Evolutionary conservation across 2,888 invertebrate species (phyloP), one percentile per base, ranked within the genome.

Genomic region (Pristionchus japonicus): DNA sequence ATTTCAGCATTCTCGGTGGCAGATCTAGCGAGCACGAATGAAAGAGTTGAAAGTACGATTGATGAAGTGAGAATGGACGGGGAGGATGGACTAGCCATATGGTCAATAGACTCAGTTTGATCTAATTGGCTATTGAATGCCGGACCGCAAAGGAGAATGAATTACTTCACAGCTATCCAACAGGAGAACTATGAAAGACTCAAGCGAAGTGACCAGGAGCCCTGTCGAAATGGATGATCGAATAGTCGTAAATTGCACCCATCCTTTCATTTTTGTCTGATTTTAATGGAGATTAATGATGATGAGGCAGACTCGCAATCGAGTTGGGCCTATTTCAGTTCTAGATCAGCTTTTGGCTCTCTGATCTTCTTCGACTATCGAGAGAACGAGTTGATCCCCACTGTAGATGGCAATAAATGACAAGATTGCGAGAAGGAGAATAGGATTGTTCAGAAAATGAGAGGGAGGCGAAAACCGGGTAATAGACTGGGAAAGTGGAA

Each of bases 401-500:
- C 13, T 67, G 67, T 34, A n/a, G 80, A 49, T 47, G 80, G 80
- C 43, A 43, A 23, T n/a, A 80, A 34, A 43, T 2, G 17, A 34
- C n/a, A 43, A 80, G 43, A 80, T 20, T 74, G 74, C 17, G 43
- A 40, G 37, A 49, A 27, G 27, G 43, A 47, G 43, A 11, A 43
- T 27, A 9, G 43, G 43, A 31, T 34, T 80, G 80, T 80, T 31
- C 7, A 15, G 43, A 80, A 49, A 49, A 80, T 27, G 43, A 23
- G 83, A n/a, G n/a, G n/a, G n/a, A n/a, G n/a, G 34, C 20, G 40
- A 52, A 52, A 83, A 57, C 37, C 37, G 83, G 83, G 40, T 49
- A 57, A 52, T 83, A 37, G 83, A 83, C 37, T 23, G 49, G 31
- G 83, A 52, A 83, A 83, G 83, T 37, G 83, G 83, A 52, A 52